Percentiles rank a stretch among this genome's conserved stretches.
These are phyloP conservation scores for Rhinogobio ventralis DNA, from an alignment of 2,797 vertebrate genomes.

Conservation along the genomic window DNA sequence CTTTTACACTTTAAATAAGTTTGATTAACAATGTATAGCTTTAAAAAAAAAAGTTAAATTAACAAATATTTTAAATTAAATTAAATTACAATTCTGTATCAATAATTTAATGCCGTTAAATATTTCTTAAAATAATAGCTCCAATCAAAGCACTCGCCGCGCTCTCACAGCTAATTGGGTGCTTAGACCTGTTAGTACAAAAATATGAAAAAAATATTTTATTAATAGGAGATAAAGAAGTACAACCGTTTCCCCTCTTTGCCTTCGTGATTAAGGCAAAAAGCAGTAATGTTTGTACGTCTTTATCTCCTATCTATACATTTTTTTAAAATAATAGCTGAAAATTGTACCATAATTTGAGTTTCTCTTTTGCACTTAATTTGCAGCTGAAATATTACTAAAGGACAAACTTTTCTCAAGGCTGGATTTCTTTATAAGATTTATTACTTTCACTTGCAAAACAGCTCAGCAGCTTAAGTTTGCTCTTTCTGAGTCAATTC, in stretches of 20 bases:
- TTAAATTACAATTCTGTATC: neutral
- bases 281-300: too few species aligned
- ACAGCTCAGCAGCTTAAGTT: neutral
- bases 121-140: neutral
- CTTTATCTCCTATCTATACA: too few species aligned
- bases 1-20: neutral
- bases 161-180: too few species aligned
- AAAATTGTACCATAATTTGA: neutral
- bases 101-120: neutral
- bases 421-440: neutral
- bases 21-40: neutral
- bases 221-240: too few species aligned
- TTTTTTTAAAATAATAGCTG: too few species aligned
- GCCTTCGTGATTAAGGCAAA: too few species aligned
- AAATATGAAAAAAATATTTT: too few species aligned
- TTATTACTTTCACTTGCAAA: conserved; percentile 24
- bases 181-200: too few species aligned
- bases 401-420: neutral
- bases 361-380: neutral
- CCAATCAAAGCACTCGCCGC: too few species aligned
- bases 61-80: neutral
- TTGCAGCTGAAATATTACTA: neutral
- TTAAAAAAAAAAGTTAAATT: too few species aligned
- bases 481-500: conserved; percentile 47
- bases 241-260: too few species aligned